These are phyloP conservation scores for Notechis scutatus DNA, from an alignment of 2,113 vertebrate species.

Conservation along the genomic window DNA sequence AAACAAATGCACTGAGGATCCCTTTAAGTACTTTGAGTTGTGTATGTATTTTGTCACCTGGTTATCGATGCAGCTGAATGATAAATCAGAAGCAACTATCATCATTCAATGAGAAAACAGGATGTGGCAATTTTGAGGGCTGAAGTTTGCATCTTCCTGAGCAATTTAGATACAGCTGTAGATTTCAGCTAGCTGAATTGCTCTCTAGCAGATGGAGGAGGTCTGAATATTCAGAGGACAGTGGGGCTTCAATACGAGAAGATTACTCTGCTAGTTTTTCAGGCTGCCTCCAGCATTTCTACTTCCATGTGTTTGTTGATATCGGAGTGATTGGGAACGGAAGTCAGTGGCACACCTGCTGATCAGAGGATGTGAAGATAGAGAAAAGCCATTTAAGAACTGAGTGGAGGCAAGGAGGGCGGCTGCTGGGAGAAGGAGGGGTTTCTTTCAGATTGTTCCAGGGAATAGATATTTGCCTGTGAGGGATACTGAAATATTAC, in stretches of 20 bases:
- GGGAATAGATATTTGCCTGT: constrained; percentile 22
- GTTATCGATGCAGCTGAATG: neutral
- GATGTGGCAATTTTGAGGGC: neutral
- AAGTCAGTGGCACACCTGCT: constrained; percentile 48
- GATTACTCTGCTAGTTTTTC: constrained; percentile 47
- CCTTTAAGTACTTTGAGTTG: constrained; percentile 2
- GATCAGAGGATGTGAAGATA: constrained; percentile 27
- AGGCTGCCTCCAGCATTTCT: constrained; percentile 39
- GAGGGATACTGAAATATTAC: constrained; percentile 33
- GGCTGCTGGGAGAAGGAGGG: neutral
- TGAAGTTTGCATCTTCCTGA: constrained; percentile 39
- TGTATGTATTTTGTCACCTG: constrained; percentile 22
- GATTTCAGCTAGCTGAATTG: constrained; percentile 49
- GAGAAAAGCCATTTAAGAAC: constrained; percentile 30
- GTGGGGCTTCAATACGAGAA: constrained; percentile 53
- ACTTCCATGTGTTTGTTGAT: constrained; percentile 30
- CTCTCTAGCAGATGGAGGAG: constrained; percentile 45
- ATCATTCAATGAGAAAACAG: constrained; percentile 21
- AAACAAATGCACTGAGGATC: neutral
- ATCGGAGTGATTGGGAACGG: neutral
- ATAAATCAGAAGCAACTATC: constrained; percentile 29
- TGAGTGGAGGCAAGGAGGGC: neutral
- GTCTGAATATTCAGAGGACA: neutral
- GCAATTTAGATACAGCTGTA: constrained; percentile 53
- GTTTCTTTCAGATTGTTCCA: constrained; percentile 26